phyloP scores from a whole-genome alignment of 92 coral and sea anemone genomes.

The Pocillopora grandis region DNA sequence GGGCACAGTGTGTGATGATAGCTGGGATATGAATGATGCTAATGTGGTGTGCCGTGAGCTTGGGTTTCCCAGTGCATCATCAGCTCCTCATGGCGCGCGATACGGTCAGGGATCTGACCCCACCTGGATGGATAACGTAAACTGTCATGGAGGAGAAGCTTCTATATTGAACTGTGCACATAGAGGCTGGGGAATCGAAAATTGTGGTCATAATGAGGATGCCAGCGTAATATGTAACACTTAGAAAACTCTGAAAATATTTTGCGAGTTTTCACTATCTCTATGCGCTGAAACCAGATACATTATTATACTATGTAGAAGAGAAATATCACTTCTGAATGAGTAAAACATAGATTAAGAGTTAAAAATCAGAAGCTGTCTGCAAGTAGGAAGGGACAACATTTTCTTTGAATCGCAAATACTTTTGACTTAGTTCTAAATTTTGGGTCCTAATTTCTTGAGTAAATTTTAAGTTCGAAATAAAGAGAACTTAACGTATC shows the following conservation, averaged over 20 bases:
- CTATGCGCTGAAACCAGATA: too few species aligned
- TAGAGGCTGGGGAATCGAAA: fast-evolving
- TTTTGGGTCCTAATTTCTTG: too few species aligned
- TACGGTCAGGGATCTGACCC: slow-evolving; percentile 11
- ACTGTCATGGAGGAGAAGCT: background rate
- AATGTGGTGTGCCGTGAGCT: slow-evolving; percentile 19
- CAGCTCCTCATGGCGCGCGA: background rate
- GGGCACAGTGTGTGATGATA: slow-evolving; percentile 24
- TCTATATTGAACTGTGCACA: background rate
- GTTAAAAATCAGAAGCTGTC: too few species aligned
- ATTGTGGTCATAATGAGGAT: slow-evolving; percentile 5
- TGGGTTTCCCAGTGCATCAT: background rate
- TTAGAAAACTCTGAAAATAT: background rate
- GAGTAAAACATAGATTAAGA: too few species aligned
- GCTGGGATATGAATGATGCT: slow-evolving; percentile 13
- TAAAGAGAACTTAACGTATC: too few species aligned
- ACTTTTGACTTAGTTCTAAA: too few species aligned
- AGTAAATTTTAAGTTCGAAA: too few species aligned
- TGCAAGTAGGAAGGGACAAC: too few species aligned
- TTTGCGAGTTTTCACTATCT: too few species aligned
- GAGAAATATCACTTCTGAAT: too few species aligned
- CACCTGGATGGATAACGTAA: background rate
- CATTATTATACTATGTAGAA: too few species aligned
- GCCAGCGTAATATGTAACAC: slow-evolving; percentile 7
- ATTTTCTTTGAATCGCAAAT: too few species aligned